Conservation (phyloP, 2,113 vertebrate genomes). For the Megalops atlanticus region DNA sequence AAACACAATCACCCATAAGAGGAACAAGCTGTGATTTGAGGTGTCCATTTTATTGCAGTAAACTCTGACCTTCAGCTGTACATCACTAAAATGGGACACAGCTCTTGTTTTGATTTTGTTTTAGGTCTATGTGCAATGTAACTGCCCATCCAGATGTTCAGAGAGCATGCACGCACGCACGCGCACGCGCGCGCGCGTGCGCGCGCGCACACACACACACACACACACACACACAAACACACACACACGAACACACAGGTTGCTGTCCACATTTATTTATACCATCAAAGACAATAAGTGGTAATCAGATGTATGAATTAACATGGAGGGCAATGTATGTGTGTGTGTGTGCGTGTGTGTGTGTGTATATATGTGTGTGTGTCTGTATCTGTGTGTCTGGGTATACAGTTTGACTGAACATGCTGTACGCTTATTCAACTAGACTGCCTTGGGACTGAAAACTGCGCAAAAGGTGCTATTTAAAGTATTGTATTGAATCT, state of each 20-base stretch:
- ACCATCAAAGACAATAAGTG: too few species aligned
- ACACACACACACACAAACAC: too few species aligned
- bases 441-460: not conserved
- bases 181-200: too few species aligned
- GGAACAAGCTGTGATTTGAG: constrained; percentile 36
- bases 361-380: too few species aligned
- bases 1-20: constrained; percentile 44
- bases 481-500: not conserved
- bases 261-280: too few species aligned
- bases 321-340: too few species aligned
- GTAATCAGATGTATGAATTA: too few species aligned
- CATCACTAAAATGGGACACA: constrained; percentile 5
- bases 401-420: not conserved
- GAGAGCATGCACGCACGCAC: too few species aligned
- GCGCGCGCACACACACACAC: too few species aligned
- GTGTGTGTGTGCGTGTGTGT: too few species aligned
- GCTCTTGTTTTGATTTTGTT: not conserved
- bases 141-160: not conserved
- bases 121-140: not conserved
- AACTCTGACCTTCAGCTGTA: constrained; percentile 22
- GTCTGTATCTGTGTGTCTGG: too few species aligned
- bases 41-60: constrained; percentile 33
- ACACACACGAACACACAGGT: too few species aligned
- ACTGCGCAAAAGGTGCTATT: not conserved
- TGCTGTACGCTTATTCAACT: not conserved